Evolutionary conservation across 2,797 vertebrate genomes (phyloP), one percentile per base, ranked within the genome.

Genomic region (Tenualosa ilisha): DNA sequence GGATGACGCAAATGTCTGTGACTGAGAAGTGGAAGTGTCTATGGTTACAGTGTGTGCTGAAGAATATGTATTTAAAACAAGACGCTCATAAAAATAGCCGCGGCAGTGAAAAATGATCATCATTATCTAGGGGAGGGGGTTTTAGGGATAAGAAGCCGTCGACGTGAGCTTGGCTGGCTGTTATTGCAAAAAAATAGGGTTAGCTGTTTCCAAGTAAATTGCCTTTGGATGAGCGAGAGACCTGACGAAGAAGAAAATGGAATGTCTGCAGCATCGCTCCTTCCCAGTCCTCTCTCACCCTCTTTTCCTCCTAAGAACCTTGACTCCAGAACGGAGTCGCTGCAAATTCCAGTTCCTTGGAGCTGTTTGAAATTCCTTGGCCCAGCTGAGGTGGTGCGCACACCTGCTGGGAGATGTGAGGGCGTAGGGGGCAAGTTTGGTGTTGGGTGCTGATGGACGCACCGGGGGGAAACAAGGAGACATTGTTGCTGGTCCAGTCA

Each of bases 401-500:
- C 95, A 94, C 94, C 94, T 95, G 93, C 93, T 93, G 86, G 82
- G 88, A 85, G 88, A 83, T 87, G 83, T 83, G 85, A 63, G 75
- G 82, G 86, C 7, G 83, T 65, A 88, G 85, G 88, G 82, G 90
- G 85, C 49, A 81, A 84, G 72, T 84, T 24, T 72, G 87, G 91
- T 91, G 91, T 89, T 81, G 92, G 91, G 91, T 88, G 92, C 91
- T 92, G 94, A 95, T 89, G 90, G 94, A 95, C 92, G 91, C 93
- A 93, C 93, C 84, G 91, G 92, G 90, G 90, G 91, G 93, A 94
- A 94, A 96, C 94, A 95, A 94, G 94, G 93, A 95, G 94, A 95
- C 94, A 95, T 95, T 96, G 96, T 96, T 95, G 92, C 94, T 92
- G 89, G 94, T 94, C 91, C 84, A 46, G 87, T 94, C 95, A 96